Evolutionary conservation across 2,113 vertebrate species (phyloP).

Genomic region (Pao palembangensis): DNA sequence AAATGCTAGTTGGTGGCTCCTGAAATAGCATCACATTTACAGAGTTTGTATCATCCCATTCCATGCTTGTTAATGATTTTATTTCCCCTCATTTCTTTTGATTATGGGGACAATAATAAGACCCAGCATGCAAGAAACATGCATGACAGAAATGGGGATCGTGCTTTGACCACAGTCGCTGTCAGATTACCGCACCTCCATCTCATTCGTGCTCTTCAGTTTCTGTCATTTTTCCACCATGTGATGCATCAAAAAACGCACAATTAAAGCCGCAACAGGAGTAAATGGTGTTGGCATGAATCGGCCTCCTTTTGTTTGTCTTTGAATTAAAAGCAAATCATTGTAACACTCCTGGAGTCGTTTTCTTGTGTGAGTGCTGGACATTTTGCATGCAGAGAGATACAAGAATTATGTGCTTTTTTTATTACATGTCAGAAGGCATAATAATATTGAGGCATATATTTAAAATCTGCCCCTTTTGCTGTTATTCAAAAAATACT

Average conservation of each 20-base stretch:
- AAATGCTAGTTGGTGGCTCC: conserved; percentile 50
- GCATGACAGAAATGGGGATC: conserved; percentile 13
- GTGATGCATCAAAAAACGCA: background rate
- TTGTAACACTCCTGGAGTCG: no score
- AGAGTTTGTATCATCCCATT: conserved; percentile 51
- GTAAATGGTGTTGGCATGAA: background rate
- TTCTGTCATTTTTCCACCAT: background rate
- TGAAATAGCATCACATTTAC: conserved; percentile 52
- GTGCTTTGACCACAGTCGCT: background rate
- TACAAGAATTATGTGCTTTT: background rate
- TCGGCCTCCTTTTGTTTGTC: background rate
- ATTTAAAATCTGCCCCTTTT: background rate
- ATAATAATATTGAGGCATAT: background rate
- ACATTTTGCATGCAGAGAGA: no score
- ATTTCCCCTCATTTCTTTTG: conserved; percentile 19
- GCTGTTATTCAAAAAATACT: background rate
- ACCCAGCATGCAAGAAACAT: conserved; percentile 19
- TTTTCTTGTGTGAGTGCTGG: no score
- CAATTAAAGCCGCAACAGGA: background rate
- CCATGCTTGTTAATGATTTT: conserved; percentile 34
- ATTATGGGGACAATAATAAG: conserved; percentile 36
- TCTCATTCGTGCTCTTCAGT: background rate
- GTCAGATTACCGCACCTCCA: no score
- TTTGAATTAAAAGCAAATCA: background rate
- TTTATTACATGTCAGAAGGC: background rate